Base-by-base conservation (phyloP, 2,113 vertebrate species). In the Scopus umbretta region DNA sequence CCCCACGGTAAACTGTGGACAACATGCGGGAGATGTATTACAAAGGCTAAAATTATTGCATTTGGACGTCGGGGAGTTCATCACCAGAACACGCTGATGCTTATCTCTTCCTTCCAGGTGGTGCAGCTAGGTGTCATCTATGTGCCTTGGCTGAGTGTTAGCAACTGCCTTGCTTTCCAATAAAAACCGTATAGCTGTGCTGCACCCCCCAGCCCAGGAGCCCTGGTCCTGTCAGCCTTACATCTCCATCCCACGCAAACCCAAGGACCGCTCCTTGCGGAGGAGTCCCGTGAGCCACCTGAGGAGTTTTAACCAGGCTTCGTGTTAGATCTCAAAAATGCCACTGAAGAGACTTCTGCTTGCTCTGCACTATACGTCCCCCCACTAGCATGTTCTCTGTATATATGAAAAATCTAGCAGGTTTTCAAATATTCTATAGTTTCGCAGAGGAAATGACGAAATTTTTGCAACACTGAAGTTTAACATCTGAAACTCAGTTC, bases 131-230 rank as follows among this genome's bases (percentile, higher is more conserved):
- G 47, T 40, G 92, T 74, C 83, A 67, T 14, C 45, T 65, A 4
- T 17, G 80, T 3, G 17, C 86, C 70, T 26, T 1, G 52, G 10
- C 70, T 38, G 43, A 73, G 40, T 0, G 15, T 30, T 59, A 20
- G 20, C 32, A 16, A 29, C 17, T 8, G 45, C 58, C 3, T 8
- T 0, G 0, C n/a, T 45, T 62, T 34, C 55, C 30, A 6, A 1
- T 4, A 13, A 25, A 53, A 32, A 1, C 4, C 59, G 0, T 5
- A 1, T 1, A 61, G 23, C 47, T 36, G 17, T 6, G 65, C 59
- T 20, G 58, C 34, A 29, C 3, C 3, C 4, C 23, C 36, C 50
- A 10, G 26, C 7, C 13, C 27, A 8, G 78, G 7, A 38, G 5
- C 16, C 9, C 68, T 8, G 8, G 5, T 18, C 19, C 50, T 43